A percentile compares a stretch with the other conserved stretches of the same genome.
phyloP scores from a whole-genome alignment of 2,888 invertebrate genomes.

The Zootermopsis nevadensis region DNA sequence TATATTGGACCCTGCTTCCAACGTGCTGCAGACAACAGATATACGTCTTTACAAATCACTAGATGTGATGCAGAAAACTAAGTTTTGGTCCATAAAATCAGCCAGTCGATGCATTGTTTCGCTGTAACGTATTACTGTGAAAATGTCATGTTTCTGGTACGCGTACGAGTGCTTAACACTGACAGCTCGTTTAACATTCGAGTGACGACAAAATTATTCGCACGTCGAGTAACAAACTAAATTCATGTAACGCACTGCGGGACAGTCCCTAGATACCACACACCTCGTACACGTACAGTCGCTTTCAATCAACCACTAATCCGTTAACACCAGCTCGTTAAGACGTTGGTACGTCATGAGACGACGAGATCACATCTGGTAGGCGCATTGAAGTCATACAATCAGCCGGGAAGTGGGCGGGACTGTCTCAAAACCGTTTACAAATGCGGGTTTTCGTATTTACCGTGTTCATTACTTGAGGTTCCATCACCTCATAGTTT shows the following conservation, averaged over 20 bases:
- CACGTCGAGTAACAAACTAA: conserved; percentile 11
- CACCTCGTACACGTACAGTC: neutral
- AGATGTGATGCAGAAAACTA: neutral
- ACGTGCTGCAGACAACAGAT: neutral
- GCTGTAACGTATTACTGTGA: neutral
- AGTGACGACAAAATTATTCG: neutral
- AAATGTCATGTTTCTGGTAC: conserved; percentile 2
- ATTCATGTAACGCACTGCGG: neutral
- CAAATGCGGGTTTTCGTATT: no score
- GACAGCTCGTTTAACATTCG: conserved; percentile 9
- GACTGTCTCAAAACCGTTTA: no score
- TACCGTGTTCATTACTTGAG: no score
- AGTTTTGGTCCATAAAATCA: neutral
- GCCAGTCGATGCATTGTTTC: neutral
- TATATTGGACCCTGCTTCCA: neutral
- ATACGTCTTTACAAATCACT: neutral
- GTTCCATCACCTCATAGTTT: no score
- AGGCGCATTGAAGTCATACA: no score
- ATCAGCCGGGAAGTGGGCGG: no score
- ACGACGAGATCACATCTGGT: no score
- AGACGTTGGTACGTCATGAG: no score
- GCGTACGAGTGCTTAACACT: neutral
- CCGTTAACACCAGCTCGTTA: neutral
- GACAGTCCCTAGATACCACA: neutral
- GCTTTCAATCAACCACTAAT: neutral